Percentiles rank a stretch among this genome's conserved stretches.
Conservation (phyloP, 2,797 vertebrate genomes). For the Enteromius mattozi region DNA sequence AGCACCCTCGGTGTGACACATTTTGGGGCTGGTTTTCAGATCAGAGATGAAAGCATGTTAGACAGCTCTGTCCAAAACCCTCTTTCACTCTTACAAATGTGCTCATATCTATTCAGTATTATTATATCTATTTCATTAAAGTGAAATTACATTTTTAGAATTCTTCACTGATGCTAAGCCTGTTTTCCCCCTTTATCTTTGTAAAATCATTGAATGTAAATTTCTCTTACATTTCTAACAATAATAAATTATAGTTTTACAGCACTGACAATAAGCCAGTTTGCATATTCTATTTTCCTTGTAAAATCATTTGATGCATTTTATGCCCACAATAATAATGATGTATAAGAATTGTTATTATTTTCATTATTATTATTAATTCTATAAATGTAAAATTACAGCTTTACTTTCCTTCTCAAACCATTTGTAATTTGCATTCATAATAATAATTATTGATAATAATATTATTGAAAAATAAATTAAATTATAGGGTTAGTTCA, state of each 20-base stretch:
- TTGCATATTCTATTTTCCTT: background rate
- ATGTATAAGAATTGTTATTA: too few species aligned
- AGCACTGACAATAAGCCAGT: background rate
- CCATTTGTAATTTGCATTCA: background rate
- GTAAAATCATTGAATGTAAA: background rate
- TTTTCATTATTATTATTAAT: too few species aligned
- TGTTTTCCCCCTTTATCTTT: background rate
- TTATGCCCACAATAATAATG: background rate
- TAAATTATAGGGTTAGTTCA: too few species aligned
- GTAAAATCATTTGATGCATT: background rate
- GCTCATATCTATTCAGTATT: background rate
- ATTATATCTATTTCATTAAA: background rate
- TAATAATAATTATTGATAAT: background rate
- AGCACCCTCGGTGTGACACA: background rate
- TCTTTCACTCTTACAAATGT: background rate
- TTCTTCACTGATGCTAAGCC: background rate
- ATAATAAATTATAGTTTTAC: background rate
- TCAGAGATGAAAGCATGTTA: background rate
- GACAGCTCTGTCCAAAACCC: background rate
- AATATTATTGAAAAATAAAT: too few species aligned
- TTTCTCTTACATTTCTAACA: background rate
- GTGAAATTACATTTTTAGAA: background rate
- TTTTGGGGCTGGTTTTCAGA: constrained; percentile 13
- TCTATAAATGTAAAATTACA: background rate
- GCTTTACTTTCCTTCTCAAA: background rate